A percentile compares a stretch with the other conserved stretches of the same genome.
These are phyloP conservation scores for Calephelis virginiensis DNA, from an alignment of 1,140 invertebrate species.

Conservation along the genomic window DNA sequence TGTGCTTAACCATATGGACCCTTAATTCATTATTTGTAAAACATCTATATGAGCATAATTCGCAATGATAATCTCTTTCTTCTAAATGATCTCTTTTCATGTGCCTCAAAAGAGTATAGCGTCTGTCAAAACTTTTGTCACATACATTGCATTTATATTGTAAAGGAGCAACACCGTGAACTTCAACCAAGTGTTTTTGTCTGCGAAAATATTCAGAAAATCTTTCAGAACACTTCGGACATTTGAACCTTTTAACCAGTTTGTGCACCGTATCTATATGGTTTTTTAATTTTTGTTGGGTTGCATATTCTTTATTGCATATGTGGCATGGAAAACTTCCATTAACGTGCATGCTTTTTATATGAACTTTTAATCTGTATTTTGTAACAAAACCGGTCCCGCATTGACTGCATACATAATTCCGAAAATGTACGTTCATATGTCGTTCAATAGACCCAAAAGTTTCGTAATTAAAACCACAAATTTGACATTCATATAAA, in stretches of 20 bases:
- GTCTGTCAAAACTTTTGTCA: constrained; percentile 54
- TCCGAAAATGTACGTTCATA: constrained; percentile 67
- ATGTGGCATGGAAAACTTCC: constrained; percentile 53
- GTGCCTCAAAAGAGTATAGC: constrained; percentile 59
- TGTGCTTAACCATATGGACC: constrained; percentile 84
- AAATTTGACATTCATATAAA: constrained; percentile 54
- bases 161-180: constrained; percentile 49
- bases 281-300: constrained; percentile 57
- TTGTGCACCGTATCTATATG: constrained; percentile 61
- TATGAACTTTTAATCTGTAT: constrained; percentile 63
- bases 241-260: constrained; percentile 60
- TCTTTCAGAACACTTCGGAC: constrained; percentile 56
- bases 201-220: constrained; percentile 62
- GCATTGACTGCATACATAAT: constrained; percentile 66
- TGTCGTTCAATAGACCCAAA: constrained; percentile 66
- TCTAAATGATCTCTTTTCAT: constrained; percentile 68
- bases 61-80: constrained; percentile 54
- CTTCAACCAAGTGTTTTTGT: constrained; percentile 60
- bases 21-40: constrained; percentile 68
- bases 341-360: constrained; percentile 55
- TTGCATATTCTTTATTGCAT: constrained; percentile 57
- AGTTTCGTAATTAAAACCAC: constrained; percentile 59
- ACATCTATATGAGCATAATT: constrained; percentile 48
- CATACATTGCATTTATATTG: constrained; percentile 67
- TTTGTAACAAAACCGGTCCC: constrained; percentile 64